Evolutionary conservation across 2,113 vertebrate genomes (phyloP).

Genomic region (Mellivora capensis): DNA sequence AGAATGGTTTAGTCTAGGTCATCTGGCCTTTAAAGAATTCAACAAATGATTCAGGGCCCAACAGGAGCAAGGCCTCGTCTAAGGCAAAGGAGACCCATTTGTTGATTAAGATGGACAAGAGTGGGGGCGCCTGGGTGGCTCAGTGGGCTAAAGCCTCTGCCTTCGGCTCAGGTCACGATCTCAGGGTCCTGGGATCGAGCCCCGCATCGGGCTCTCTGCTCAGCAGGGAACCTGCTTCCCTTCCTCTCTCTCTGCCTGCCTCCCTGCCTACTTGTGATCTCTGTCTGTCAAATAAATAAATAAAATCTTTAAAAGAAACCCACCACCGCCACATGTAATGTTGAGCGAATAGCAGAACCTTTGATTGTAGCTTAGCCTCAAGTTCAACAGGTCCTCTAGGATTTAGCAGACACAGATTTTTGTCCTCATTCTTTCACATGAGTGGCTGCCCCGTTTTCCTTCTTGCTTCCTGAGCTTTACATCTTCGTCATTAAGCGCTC

Average conservation of each 20-base stretch:
- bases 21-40: slow-evolving; percentile 6
- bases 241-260: no score
- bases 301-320: not conserved
- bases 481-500: not conserved
- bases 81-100: not conserved
- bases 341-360: not conserved
- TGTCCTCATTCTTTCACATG: not conserved
- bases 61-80: not conserved
- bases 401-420: not conserved
- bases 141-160: no score
- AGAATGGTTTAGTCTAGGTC: not conserved
- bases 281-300: no score
- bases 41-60: not conserved
- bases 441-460: not conserved
- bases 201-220: no score
- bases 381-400: not conserved
- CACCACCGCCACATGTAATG: not conserved
- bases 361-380: not conserved
- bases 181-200: no score
- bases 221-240: no score
- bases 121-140: no score
- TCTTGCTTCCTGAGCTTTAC: slow-evolving; percentile 6
- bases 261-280: no score
- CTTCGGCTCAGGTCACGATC: no score
- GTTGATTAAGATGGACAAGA: not conserved